Percentiles rank a stretch among this genome's conserved stretches.
Conservation (phyloP, 2,113 vertebrate species). For the Dendrocopos noguchii region DNA sequence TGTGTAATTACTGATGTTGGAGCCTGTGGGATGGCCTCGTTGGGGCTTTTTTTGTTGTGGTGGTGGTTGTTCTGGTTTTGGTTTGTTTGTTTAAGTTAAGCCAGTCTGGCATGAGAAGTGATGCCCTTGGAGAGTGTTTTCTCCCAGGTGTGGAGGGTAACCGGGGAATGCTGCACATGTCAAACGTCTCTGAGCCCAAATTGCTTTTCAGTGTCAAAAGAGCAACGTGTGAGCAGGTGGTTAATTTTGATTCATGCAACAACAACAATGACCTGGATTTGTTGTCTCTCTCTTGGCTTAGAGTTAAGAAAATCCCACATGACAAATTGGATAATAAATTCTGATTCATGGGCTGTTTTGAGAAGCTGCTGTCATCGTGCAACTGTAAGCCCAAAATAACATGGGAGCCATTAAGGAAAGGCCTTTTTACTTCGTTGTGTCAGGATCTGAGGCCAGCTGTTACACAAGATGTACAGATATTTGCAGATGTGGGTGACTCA, state of each 20-base stretch:
- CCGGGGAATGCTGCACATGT: not conserved
- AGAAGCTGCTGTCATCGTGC: conserved; percentile 36
- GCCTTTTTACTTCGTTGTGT: conserved; percentile 29
- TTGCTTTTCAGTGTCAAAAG: not conserved
- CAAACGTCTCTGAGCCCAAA: not conserved
- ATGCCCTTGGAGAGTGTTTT: not conserved
- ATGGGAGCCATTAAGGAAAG: conserved; percentile 27
- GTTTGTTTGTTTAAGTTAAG: not conserved
- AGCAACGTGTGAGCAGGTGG: not conserved
- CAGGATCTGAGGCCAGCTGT: conserved; percentile 53
- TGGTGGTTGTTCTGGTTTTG: too few species aligned
- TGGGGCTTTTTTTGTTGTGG: too few species aligned
- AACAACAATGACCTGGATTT: conserved; percentile 13
- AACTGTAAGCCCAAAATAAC: conserved; percentile 14
- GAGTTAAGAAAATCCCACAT: conserved; percentile 39
- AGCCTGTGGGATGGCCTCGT: not conserved
- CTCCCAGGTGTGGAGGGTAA: not conserved
- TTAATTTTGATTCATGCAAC: not conserved
- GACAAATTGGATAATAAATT: conserved; percentile 45
- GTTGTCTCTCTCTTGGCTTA: conserved; percentile 6
- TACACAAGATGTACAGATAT: conserved; percentile 64
- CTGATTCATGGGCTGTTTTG: conserved; percentile 52
- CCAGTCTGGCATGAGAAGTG: not conserved
- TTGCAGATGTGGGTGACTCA: conserved; percentile 67
- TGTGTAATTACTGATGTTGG: not conserved